Conservation (phyloP, 1,140 invertebrate genomes). For the Neomicropteryx cornuta region DNA sequence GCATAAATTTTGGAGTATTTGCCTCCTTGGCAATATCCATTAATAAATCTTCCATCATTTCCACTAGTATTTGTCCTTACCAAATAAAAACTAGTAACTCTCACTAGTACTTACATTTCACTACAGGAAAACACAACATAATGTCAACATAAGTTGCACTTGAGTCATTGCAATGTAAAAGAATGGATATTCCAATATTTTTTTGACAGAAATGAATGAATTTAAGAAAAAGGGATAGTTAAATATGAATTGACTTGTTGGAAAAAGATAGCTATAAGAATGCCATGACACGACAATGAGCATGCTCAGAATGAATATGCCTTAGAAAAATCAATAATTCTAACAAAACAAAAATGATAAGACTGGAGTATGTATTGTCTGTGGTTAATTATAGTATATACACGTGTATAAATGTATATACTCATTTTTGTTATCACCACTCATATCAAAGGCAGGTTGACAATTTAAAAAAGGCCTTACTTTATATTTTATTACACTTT, state of each 20-base stretch:
- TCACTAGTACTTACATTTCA: too few relatives aligned
- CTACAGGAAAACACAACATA: slow-evolving; percentile 1
- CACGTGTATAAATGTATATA: slow-evolving; percentile 14
- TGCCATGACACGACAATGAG: slow-evolving; percentile 13
- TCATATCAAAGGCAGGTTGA: slow-evolving; percentile 19
- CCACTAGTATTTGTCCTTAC: too few relatives aligned
- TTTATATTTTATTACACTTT: not conserved
- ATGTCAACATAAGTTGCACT: slow-evolving; percentile 1
- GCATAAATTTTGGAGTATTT: slow-evolving; percentile 56
- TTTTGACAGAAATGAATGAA: slow-evolving; percentile 1
- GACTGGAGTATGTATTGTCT: not conserved
- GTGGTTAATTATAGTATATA: slow-evolving; percentile 10
- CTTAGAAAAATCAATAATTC: slow-evolving; percentile 4
- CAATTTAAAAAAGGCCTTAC: slow-evolving; percentile 10
- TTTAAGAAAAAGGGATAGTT: not conserved
- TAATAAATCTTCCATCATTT: slow-evolving; percentile 70
- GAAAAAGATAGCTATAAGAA: slow-evolving; percentile 28
- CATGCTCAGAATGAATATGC: slow-evolving; percentile 16
- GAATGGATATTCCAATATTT: slow-evolving; percentile 4
- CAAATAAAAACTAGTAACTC: too few relatives aligned
- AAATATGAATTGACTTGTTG: slow-evolving; percentile 21
- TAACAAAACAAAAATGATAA: slow-evolving; percentile 1
- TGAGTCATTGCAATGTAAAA: not conserved
- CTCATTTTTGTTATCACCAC: slow-evolving; percentile 14
- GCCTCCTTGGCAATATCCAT: slow-evolving; percentile 69